Evolutionary conservation across 2,888 invertebrate species (phyloP).

Genomic region (Toxonevra muliebris): DNA sequence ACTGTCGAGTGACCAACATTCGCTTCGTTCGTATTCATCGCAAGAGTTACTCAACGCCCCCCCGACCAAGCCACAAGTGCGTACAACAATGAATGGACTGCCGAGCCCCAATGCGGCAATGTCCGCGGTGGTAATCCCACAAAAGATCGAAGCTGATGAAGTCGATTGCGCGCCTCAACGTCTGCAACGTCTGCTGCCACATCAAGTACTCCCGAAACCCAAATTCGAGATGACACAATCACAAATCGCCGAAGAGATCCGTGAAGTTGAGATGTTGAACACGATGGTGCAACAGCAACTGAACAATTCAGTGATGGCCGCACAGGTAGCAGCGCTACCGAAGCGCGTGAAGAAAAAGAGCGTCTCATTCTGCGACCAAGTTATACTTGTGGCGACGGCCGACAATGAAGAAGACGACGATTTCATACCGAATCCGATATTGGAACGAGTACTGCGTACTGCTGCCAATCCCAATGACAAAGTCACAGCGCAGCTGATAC

Average conservation of each 20-base stretch:
- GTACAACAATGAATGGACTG: constrained; percentile 68
- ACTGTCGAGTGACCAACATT: constrained; percentile 20
- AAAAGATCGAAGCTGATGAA: constrained; percentile 52
- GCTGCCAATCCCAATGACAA: constrained; percentile 73
- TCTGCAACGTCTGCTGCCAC: constrained; percentile 46
- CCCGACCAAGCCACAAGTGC: constrained; percentile 49
- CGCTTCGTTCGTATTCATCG: constrained; percentile 58
- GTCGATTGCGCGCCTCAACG: constrained; percentile 55
- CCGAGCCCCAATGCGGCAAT: constrained; percentile 40
- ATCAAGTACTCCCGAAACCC: constrained; percentile 55
- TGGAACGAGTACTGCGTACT: constrained; percentile 85
- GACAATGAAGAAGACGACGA: constrained; percentile 92
- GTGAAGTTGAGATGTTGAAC: constrained; percentile 69
- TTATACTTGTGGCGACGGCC: constrained; percentile 90
- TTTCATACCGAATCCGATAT: constrained; percentile 89
- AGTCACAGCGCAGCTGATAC: constrained; percentile 68
- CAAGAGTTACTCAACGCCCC: constrained; percentile 57
- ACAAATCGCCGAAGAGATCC: constrained; percentile 69
- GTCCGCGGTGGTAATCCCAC: constrained; percentile 27
- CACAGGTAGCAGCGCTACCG: constrained; percentile 61
- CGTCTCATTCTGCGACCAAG: constrained; percentile 94
- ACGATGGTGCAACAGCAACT: constrained; percentile 67
- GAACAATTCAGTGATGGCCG: constrained; percentile 52
- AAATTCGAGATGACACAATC: constrained; percentile 65
- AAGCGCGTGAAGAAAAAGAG: constrained; percentile 86